Conservation (phyloP, 2,888 invertebrate genomes). For the Melanostoma mellinum region DNA sequence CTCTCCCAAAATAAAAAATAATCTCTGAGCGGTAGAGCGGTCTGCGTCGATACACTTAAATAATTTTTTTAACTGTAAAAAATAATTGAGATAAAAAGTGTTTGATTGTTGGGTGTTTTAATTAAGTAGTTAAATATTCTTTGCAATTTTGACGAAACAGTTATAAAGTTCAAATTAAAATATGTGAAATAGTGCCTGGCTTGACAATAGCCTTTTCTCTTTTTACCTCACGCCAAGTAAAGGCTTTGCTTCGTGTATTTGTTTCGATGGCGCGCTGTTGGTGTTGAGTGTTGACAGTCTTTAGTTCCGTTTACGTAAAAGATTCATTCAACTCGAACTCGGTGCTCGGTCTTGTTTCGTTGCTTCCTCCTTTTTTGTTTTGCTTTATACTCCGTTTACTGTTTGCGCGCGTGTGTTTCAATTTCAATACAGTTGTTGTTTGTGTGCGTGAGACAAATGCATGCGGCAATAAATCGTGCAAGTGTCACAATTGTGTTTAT, state of each 20-base stretch:
- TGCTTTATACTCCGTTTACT: conserved; percentile 32
- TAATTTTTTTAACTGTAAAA: not conserved
- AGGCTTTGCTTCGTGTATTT: not conserved
- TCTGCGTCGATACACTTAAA: conserved; percentile 31
- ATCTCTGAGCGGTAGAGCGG: conserved; percentile 38
- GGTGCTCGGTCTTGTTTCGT: conserved; percentile 22
- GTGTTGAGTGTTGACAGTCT: conserved; percentile 57
- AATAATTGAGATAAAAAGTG: too few species aligned
- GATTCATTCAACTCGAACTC: conserved; percentile 66
- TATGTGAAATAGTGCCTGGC: too few species aligned
- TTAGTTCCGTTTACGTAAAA: conserved; percentile 57
- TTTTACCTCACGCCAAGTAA: conserved; percentile 8
- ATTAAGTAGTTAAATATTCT: too few species aligned
- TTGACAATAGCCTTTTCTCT: conserved; percentile 20
- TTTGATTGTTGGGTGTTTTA: too few species aligned
- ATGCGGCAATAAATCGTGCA: conserved; percentile 47
- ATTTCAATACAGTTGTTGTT: not conserved
- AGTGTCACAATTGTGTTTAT: conserved; percentile 35
- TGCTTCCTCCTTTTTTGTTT: conserved; percentile 28
- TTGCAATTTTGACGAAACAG: too few species aligned
- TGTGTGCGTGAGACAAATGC: conserved; percentile 32
- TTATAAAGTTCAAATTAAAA: too few species aligned
- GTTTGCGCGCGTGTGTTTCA: not conserved
- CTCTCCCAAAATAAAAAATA: conserved; percentile 29
- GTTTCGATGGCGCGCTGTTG: conserved; percentile 40